Percentiles rank a stretch among this genome's conserved stretches.
Evolutionary conservation across 1,140 invertebrate genomes (phyloP).

Genomic region (Parapsyche elsis): DNA sequence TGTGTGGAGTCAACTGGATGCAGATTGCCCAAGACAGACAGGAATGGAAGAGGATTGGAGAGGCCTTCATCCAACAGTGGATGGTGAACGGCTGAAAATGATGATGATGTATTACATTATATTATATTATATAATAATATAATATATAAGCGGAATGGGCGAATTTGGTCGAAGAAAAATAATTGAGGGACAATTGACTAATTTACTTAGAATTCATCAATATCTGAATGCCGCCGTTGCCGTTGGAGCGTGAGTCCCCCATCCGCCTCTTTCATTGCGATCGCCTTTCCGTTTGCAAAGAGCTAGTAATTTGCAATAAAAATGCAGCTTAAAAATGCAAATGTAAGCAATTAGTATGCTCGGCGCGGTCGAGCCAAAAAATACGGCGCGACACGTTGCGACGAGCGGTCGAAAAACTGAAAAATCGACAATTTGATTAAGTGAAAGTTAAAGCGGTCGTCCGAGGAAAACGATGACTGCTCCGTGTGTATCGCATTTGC

Average conservation of each 20-base stretch:
- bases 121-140: too few relatives aligned
- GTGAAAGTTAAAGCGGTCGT: slow-evolving; percentile 46
- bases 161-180: slow-evolving; percentile 5
- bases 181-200: slow-evolving; percentile 30
- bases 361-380: slow-evolving; percentile 40
- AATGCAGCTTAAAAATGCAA: slow-evolving; percentile 55
- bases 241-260: neutral
- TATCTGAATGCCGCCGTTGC: neutral
- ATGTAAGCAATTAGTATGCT: slow-evolving; percentile 55
- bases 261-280: neutral
- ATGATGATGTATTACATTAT: too few relatives aligned
- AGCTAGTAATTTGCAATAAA: slow-evolving; percentile 53
- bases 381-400: slow-evolving; percentile 5
- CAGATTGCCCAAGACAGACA: too few relatives aligned
- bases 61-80: too few relatives aligned
- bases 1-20: too few relatives aligned
- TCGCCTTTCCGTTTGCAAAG: slow-evolving; percentile 3
- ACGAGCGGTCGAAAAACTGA: slow-evolving; percentile 39
- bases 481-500: slow-evolving; percentile 3
- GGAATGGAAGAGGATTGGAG: too few relatives aligned
- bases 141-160: neutral
- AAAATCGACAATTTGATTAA: slow-evolving; percentile 53
- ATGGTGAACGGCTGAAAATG: too few relatives aligned
- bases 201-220: slow-evolving; percentile 28
- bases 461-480: neutral